phyloP scores from a whole-genome alignment of 2,113 vertebrate genomes.

The Ascaphus truei region DNA sequence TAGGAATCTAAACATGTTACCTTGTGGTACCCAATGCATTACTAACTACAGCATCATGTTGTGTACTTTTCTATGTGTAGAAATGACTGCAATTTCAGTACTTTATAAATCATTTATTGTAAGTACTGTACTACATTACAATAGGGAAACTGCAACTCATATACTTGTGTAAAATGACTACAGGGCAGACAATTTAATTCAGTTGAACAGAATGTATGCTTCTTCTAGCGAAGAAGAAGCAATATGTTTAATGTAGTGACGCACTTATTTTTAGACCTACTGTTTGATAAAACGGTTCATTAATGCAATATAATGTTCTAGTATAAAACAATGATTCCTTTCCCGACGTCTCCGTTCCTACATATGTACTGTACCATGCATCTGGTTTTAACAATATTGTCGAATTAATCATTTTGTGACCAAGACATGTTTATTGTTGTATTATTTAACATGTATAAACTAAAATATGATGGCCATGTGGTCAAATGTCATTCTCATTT shows the following conservation, averaged over 20 bases:
- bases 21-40: neutral
- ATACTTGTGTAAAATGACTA: neutral
- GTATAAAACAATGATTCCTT: neutral
- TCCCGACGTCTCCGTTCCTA: neutral
- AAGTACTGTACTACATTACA: neutral
- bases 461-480: no score
- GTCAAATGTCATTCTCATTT: no score
- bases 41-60: neutral
- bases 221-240: neutral
- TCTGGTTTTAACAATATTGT: no score
- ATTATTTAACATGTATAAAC: no score
- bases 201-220: neutral
- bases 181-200: neutral
- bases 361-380: no score
- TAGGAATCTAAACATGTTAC: neutral
- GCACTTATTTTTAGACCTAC: neutral
- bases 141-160: no score
- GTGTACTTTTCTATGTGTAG: neutral
- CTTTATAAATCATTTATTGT: neutral
- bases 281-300: neutral
- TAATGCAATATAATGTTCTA: neutral
- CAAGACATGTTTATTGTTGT: no score
- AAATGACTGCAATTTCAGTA: neutral
- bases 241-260: neutral
- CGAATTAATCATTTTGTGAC: no score